A percentile compares a stretch with the other conserved stretches of the same genome.
Evolutionary conservation across 64 coral and sea anemone species (phyloP).

Genomic region (Stylophora pistillata): DNA sequence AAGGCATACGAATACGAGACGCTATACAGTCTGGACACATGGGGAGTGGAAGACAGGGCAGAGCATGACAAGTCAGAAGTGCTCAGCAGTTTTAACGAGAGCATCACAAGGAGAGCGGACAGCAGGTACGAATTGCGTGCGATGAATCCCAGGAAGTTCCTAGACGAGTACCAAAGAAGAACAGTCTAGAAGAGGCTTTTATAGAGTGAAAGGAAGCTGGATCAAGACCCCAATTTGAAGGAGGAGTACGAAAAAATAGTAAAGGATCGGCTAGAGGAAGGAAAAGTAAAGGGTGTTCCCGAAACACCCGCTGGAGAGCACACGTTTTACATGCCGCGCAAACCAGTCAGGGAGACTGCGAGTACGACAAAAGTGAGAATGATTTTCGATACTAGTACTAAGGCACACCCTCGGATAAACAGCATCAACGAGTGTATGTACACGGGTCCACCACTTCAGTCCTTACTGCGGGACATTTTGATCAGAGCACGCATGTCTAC

Average conservation of each 20-base stretch:
- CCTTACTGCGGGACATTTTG: conserved; percentile 2
- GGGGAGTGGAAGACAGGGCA: conserved; percentile 33
- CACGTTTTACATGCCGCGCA: conserved; percentile 49
- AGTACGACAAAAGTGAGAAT: conserved; percentile 27
- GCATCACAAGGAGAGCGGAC: neutral
- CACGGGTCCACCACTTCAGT: conserved; percentile 31
- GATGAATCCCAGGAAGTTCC: conserved; percentile 13
- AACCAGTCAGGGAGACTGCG: conserved; percentile 30
- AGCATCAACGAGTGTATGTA: conserved; percentile 32
- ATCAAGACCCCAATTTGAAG: conserved; percentile 14
- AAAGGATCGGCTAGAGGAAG: conserved; percentile 23
- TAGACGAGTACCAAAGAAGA: conserved; percentile 17
- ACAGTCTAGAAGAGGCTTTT: conserved; percentile 15
- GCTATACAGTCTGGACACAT: conserved; percentile 11
- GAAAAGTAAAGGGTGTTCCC: conserved; percentile 15
- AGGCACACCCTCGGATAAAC: neutral
- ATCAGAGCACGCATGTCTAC: conserved; percentile 4
- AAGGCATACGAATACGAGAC: conserved; percentile 18
- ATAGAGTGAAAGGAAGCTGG: conserved; percentile 29
- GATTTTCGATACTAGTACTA: conserved; percentile 15
- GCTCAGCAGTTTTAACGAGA: neutral
- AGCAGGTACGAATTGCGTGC: conserved; percentile 35
- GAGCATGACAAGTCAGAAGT: conserved; percentile 25
- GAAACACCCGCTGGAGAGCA: neutral
- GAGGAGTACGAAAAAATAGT: conserved; percentile 53